Evolutionary conservation across 2,888 invertebrate species (phyloP).

Genomic region (Cerastis leucographa): DNA sequence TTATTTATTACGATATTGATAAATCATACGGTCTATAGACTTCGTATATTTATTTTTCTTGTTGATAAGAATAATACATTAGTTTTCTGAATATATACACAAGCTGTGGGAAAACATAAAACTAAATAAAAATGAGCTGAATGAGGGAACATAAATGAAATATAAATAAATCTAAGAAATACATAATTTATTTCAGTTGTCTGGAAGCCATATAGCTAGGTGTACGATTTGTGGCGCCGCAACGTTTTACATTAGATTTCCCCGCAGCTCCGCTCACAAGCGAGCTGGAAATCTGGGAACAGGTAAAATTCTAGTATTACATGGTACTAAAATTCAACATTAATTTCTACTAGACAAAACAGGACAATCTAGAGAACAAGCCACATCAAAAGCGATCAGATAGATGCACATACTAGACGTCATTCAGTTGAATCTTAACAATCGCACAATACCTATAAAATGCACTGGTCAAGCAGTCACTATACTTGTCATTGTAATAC

Average conservation of each 20-base stretch:
- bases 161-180: constrained; percentile 33
- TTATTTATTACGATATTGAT: not conserved
- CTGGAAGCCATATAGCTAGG: constrained; percentile 29
- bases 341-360: not conserved
- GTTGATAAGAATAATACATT: constrained; percentile 10
- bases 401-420: not conserved
- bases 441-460: not conserved
- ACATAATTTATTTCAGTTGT: constrained; percentile 50
- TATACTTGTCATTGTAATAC: not conserved
- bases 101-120: constrained; percentile 34
- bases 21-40: not conserved
- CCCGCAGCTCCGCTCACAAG: not conserved
- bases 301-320: not conserved
- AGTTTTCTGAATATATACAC: constrained; percentile 10
- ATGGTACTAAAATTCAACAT: not conserved
- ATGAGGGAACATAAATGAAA: constrained; percentile 15
- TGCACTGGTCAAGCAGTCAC: not conserved
- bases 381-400: no score
- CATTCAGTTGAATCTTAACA: not conserved
- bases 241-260: not conserved
- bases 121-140: constrained; percentile 38
- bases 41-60: constrained; percentile 19
- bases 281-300: not conserved
- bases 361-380: not conserved
- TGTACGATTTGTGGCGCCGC: constrained; percentile 39